Conservation (phyloP, 37 sponge, comb jelly and placozoan genomes). For the Axinella damicornis region DNA sequence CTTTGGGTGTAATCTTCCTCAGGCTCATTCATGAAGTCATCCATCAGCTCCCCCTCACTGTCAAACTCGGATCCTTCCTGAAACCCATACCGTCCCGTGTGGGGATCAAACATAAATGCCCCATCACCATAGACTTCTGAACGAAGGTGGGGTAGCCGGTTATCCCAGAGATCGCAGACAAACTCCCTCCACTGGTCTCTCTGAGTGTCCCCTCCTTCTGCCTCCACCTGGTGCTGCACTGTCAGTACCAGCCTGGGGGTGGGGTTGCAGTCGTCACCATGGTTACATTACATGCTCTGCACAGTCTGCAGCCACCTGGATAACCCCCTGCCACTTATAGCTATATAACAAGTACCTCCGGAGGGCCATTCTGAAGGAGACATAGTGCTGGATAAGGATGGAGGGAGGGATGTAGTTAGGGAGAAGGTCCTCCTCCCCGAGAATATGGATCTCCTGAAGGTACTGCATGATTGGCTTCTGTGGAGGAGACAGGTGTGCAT, state of each 20-base stretch:
- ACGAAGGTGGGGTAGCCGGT: conserved; percentile 45
- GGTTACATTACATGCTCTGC: neutral
- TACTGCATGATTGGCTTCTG: conserved; percentile 50
- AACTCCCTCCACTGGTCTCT: conserved; percentile 42
- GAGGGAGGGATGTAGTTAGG: conserved; percentile 40
- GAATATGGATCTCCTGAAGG: conserved; percentile 39
- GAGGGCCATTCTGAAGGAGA: conserved; percentile 57
- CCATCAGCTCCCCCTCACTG: neutral
- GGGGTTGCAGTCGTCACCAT: too few species aligned
- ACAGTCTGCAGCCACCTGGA: neutral
- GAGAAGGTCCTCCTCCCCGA: conserved; percentile 39
- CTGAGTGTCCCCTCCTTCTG: conserved; percentile 5
- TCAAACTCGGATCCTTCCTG: conserved; percentile 5
- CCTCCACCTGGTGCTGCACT: conserved; percentile 18
- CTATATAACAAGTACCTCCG: conserved; percentile 29
- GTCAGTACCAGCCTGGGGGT: conserved; percentile 1
- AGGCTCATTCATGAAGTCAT: conserved; percentile 11
- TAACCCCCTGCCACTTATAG: neutral
- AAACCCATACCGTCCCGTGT: conserved; percentile 34
- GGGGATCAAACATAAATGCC: conserved; percentile 47
- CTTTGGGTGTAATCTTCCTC: too few species aligned
- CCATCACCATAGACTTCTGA: conserved; percentile 41
- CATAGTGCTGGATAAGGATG: conserved; percentile 68
- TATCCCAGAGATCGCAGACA: conserved; percentile 55
- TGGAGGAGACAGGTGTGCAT: neutral